Base-by-base conservation (phyloP, 2,797 vertebrate species). In the Avahi laniger region DNA sequence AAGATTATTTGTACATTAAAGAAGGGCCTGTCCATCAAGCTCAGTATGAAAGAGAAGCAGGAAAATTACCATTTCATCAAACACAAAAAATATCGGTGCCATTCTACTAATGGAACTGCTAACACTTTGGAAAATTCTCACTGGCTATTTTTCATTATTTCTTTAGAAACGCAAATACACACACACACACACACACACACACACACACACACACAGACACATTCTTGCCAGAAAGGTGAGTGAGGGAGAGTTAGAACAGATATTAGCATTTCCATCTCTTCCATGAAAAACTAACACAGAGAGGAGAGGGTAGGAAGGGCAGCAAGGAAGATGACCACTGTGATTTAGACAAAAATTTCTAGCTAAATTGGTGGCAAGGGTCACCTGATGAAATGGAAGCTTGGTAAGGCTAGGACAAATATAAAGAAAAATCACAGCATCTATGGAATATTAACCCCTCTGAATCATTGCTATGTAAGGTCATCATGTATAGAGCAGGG, bases 1-100 rank as follows among this genome's bases (percentile, higher is more conserved):
- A 98, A 98, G 98, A 99, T 98, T 99, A 99, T 99, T 99, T 99
- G 98, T 99, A 98, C 96, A 98, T 98, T 98, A 98, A 97, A 98
- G 98, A 98, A 97, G 75, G 95, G 98, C 95, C 97, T 98, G 98
- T 98, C 98, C 93, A 97, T 98, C 98, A 98, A 98, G 98, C 96
- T 98, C 96, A 98, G 91, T 93, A 94, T 97, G 97, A 97, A 88
- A 94, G 92, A 92, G 24, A 93, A 92, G 38, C 13, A 96, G 26
- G 46, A 91, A 98, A 96, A 97, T 96, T 94, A 54, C 67, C 75
- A 83, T 95, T 67, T 82, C 96, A 97, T 97, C 67, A 97, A 94
- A 97, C 75, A 28, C n/a, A 97, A 75, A 75, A 94, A 50, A 95
- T 93, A 70, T 97, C 91, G 88, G 94, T 83, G 30, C 82, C 92